Evolutionary conservation across 2,113 vertebrate genomes (phyloP), one percentile per base, ranked within the genome.

Genomic region (Syngnathus scovelli): DNA sequence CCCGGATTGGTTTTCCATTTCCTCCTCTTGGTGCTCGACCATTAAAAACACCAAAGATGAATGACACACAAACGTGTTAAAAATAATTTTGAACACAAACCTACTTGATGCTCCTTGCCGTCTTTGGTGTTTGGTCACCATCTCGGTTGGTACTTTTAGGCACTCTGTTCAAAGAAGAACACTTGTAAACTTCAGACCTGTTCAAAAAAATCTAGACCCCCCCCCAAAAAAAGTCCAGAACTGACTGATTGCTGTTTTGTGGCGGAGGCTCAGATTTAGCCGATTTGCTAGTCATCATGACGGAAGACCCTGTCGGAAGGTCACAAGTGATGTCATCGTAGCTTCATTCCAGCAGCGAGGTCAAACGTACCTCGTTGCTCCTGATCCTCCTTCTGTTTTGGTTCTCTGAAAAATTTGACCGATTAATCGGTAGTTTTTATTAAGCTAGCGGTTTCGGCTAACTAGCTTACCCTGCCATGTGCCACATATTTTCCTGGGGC

Each of bases 201-300:
- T 44, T 23, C 3, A 44, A 62, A 21, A 1, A 0, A 23, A 13
- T 43, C 11, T 15, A 7, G 23, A 62, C 21, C 27, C 27, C 27
- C 27, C 37, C 12, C n/a, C 27, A 13, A 15, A 16, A 27, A 41
- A 19, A 43, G 18, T 7, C 6, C 4, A 6, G 16, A 62, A 62
- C 61, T 44, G 41, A 62, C 61, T 62, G 39, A 21, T 44, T 62
- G 41, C 36, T 27, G n/a, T 62, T 23, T 43, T 43, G 58, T 8
- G 0, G 1, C 11, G 36, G 8, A 16, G 36, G 18, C 9, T n/a
- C 16, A 1, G 18, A 36, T 38, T 38, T 60, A 19, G 58, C 36
- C 36, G 10, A 18, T 37, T 8, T 10, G 8, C 1, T 19, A 5
- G 36, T 19, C 36, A 60, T 62, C 61, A 44, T 15, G 39, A 39